Conservation (phyloP, 2,888 invertebrate species). For the Clivina fossor region DNA sequence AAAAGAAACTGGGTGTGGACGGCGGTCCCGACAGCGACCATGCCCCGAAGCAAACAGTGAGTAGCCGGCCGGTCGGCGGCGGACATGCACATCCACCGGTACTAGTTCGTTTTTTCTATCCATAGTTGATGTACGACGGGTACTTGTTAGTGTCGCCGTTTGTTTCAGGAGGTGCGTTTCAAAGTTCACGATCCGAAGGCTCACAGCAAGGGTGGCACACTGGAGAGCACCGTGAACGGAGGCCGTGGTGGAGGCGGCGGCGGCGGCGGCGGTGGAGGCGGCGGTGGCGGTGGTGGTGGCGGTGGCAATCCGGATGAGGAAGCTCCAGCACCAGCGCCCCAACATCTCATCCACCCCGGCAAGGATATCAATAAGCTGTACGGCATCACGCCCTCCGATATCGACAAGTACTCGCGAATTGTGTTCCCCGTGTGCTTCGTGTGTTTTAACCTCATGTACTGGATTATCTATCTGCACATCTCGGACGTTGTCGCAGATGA, state of each 20-base stretch:
- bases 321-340: conserved; percentile 66
- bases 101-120: conserved; percentile 37
- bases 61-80: conserved; percentile 56
- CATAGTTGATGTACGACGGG: conserved; percentile 53
- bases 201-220: conserved; percentile 88
- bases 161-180: conserved; percentile 90
- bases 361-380: conserved; percentile 91
- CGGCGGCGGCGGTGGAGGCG: conserved; percentile 63
- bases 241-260: conserved; percentile 66
- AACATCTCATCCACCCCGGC: conserved; percentile 82
- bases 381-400: conserved; percentile 94
- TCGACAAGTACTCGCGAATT: conserved; percentile 98
- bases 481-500: conserved; percentile 95
- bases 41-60: conserved; percentile 77
- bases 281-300: conserved; percentile 43
- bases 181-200: conserved; percentile 93
- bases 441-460: conserved; percentile 98
- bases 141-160: conserved; percentile 64
- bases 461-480: conserved; percentile 96
- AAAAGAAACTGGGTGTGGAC: conserved; percentile 85
- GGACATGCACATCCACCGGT: conserved; percentile 50
- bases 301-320: conserved; percentile 59
- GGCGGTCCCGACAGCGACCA: conserved; percentile 74
- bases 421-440: conserved; percentile 98
- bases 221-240: conserved; percentile 90